Base-by-base conservation (phyloP, 1,140 invertebrate species). In the Octopus sinensis region DNA sequence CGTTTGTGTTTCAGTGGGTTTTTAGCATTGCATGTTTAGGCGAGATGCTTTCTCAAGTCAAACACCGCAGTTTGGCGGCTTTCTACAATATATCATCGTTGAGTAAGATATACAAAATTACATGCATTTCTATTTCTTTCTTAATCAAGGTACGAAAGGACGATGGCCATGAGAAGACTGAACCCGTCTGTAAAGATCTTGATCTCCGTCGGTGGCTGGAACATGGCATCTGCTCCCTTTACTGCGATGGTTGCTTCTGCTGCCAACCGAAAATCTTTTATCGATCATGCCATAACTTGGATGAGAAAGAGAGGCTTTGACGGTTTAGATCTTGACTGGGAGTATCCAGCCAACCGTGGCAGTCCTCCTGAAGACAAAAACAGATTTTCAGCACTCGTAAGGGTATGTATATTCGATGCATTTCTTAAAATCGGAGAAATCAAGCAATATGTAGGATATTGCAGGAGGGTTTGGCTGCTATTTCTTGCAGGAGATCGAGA, bases 321-420 rank as follows among this genome's bases (percentile, higher is more conserved):
- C 91, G 97, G 97, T 10, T 92, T 99, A 51, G 97, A 99, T 91
- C 92, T 99, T 84, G 97, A 98, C 89, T 99, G 97, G 96, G 97
- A 98, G 88, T 98, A 98, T 92, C 97, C 97, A 0, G 95, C 95
- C 0, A 94, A 95, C 89, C 92, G 97, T 68, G 97, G 98, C 88
- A 97, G 97, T 81, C 96, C 97, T 86, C 93, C 96, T 0, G 94
- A 95, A 76, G 97, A 99, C 89, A 94, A 94, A 82, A 94, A 96
- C 84, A 96, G 97, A 90, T 99, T 98, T 89, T 95, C 96, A 9
- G 93, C 93, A 85, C 93, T 99, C 30, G 95, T 98, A 54, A 93
- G 94, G 93, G 95, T 95, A 82, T 83, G 76, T 81, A 76, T 71
- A n/a, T n/a, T n/a, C n/a, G n/a, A n/a, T n/a, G n/a, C n/a, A n/a